phyloP scores from a whole-genome alignment of 2,113 vertebrate species.

The Microcebus jonahi region DNA sequence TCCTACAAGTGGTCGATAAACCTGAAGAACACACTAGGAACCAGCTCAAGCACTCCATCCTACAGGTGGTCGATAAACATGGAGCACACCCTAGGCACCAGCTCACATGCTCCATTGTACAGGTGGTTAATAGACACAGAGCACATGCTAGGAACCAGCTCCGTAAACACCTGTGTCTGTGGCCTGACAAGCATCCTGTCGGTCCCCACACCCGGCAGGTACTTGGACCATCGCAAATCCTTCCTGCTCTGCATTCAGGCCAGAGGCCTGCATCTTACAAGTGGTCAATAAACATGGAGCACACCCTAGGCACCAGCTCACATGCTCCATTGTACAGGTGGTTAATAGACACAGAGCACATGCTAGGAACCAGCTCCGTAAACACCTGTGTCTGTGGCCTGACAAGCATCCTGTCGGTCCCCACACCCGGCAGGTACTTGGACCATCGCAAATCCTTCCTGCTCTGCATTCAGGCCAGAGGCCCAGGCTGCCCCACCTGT shows the following conservation, averaged over 20 bases:
- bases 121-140: too few species aligned
- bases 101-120: too few species aligned
- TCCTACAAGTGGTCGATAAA: too few species aligned
- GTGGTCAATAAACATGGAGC: too few species aligned
- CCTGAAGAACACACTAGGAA: too few species aligned
- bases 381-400: neutral
- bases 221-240: neutral
- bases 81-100: too few species aligned
- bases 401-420: accelerated
- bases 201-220: neutral
- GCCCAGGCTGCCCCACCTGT: neutral
- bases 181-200: accelerated
- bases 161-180: neutral
- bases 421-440: neutral
- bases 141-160: too few species aligned
- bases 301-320: too few species aligned
- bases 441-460: accelerated
- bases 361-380: neutral
- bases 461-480: neutral
- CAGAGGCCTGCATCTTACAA: neutral
- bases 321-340: too few species aligned
- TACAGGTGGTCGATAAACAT: too few species aligned
- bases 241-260: neutral
- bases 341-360: too few species aligned
- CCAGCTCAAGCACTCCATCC: too few species aligned